Percentiles rank a stretch among this genome's conserved stretches.
These are phyloP conservation scores for Apamea sordens DNA, from an alignment of 2,888 invertebrate species.

Conservation along the genomic window DNA sequence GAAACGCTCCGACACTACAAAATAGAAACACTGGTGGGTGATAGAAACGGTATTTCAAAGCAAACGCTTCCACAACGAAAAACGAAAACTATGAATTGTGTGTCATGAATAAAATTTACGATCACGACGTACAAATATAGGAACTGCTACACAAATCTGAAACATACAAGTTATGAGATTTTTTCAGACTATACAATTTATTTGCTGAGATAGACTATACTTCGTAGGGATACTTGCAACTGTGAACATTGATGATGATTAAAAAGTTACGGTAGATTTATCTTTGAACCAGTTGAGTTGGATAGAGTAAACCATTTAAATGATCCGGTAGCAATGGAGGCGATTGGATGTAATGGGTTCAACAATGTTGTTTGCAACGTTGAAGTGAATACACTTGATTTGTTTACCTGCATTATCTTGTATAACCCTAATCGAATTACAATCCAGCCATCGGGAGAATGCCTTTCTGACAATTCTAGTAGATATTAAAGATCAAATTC, in stretches of 20 bases:
- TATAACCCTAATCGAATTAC: no score
- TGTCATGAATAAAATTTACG: constrained; percentile 60
- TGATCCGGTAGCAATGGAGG: neutral
- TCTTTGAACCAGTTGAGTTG: constrained; percentile 2
- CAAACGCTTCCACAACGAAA: constrained; percentile 67
- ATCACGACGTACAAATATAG: constrained; percentile 66
- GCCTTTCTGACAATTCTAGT: neutral
- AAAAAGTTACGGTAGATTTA: constrained; percentile 35
- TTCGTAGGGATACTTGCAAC: constrained; percentile 46
- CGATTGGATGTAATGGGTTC: neutral
- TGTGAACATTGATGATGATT: constrained; percentile 4
- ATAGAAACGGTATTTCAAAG: constrained; percentile 66
- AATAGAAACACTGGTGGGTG: constrained; percentile 58
- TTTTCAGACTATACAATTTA: constrained; percentile 65
- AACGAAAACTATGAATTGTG: constrained; percentile 43
- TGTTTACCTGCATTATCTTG: neutral
- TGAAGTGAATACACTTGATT: neutral
- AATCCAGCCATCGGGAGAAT: neutral
- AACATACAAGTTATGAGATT: constrained; percentile 84
- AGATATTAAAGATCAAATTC: neutral
- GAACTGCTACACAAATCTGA: constrained; percentile 80
- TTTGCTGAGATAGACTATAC: constrained; percentile 67
- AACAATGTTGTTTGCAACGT: neutral
- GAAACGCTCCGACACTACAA: constrained; percentile 77
- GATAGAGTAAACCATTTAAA: constrained; percentile 34